These are phyloP conservation scores for Prionailurus viverrinus DNA, from an alignment of 2,113 vertebrate genomes.

Conservation along the genomic window DNA sequence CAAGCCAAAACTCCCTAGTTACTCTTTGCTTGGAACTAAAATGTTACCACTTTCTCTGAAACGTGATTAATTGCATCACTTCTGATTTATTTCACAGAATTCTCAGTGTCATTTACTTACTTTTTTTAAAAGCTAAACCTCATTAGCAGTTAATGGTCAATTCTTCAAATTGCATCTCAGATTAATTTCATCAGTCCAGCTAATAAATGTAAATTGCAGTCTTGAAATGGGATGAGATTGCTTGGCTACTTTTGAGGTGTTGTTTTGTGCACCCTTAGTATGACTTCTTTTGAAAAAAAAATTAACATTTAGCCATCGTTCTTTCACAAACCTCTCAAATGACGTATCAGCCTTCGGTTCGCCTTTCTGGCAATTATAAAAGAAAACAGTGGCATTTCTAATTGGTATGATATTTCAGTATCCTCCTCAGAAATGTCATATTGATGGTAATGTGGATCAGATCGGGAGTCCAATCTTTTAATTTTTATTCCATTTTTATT, in stretches of 20 bases:
- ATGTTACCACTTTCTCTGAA: background rate
- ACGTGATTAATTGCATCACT: background rate
- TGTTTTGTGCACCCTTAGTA: background rate
- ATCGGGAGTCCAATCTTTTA: background rate
- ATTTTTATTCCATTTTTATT: background rate
- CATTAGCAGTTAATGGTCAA: background rate
- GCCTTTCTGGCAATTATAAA: background rate
- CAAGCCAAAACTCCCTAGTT: background rate
- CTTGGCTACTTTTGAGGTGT: background rate
- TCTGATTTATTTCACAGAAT: background rate
- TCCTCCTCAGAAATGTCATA: background rate
- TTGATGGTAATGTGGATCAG: background rate
- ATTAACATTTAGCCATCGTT: background rate
- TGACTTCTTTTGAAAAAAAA: background rate
- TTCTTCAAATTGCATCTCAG: background rate
- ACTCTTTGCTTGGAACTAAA: background rate
- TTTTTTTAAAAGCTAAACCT: background rate
- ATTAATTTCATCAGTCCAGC: background rate
- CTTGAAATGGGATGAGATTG: background rate
- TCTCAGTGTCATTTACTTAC: background rate
- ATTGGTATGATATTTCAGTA: background rate
- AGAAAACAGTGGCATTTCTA: background rate
- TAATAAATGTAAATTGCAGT: background rate
- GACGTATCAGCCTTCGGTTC: background rate
- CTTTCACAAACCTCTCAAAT: background rate